A percentile compares a stretch with the other conserved stretches of the same genome.
Conservation (phyloP, 2,797 vertebrate genomes). For the Propithecus deckenii region DNA sequence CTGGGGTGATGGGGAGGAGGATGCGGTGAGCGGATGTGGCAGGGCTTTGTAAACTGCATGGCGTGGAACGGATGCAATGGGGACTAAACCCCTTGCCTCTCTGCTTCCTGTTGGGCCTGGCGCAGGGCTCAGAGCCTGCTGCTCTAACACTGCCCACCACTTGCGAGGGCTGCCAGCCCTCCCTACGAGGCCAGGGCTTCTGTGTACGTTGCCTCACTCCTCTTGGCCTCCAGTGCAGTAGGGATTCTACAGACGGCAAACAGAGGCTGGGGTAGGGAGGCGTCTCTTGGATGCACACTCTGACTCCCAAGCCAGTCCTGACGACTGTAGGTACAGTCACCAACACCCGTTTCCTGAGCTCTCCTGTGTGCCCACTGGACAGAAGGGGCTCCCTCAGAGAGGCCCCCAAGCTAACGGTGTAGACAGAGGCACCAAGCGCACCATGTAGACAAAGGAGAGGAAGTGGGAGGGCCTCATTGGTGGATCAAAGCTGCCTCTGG, state of each 20-base stretch:
- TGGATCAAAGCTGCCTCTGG: neutral
- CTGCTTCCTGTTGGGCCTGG: neutral
- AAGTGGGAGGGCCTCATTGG: neutral
- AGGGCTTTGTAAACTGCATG: neutral
- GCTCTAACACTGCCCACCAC: too few relatives aligned
- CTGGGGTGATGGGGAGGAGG: too few relatives aligned
- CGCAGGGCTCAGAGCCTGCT: fast-evolving
- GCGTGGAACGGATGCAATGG: neutral
- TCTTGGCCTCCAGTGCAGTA: neutral
- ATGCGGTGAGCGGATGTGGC: neutral
- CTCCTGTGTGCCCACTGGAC: neutral
- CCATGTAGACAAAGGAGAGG: neutral
- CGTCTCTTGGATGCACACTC: neutral
- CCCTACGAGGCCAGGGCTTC: neutral
- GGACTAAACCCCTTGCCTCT: too few relatives aligned
- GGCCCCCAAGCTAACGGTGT: neutral
- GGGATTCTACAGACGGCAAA: neutral
- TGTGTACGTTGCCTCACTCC: neutral
- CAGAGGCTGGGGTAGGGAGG: neutral
- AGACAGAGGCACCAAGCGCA: neutral
- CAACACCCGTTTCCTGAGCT: neutral
- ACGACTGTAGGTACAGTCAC: neutral
- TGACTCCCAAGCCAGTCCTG: neutral
- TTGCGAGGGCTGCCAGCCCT: neutral
- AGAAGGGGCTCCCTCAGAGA: neutral